Base-by-base conservation (phyloP, 1,140 invertebrate species). In the Listronotus bonariensis region DNA sequence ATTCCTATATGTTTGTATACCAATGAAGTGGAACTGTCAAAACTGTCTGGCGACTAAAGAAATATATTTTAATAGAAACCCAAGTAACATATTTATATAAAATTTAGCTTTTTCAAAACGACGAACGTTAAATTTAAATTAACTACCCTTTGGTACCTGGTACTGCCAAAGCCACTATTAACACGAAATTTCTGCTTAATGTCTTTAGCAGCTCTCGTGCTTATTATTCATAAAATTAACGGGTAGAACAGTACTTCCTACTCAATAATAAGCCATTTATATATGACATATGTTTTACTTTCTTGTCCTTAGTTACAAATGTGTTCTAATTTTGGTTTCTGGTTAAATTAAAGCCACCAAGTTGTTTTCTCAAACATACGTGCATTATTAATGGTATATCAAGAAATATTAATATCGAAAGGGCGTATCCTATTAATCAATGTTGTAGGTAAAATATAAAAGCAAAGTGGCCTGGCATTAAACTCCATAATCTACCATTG, bases 271-370 rank as follows among this genome's bases (percentile, higher is more conserved):
- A 60, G 18, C 57, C 34, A 60, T 60, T 60, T 60, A 49, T 62
- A 53, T 45, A 45, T 62, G 59, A 53, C 51, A 62, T 17, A 42
- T 32, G 15, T 53, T 48, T 53, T 62, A 52, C 59, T 62, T 62
- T 62, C 59, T 62, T 62, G 59, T 62, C 59, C 48, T 43, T 53
- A 18, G 20, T 62, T 62, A 62, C 51, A 62, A 62, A 62, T 62
- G 59, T 43, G 49, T 62, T 62, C 59, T 62, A 62, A 62, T 62
- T 62, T 31, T 62, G 59, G 48, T 31, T 31, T 43, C 38, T 62
- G 59, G 59, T 62, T 36, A 62, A 62, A 62, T 62, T 20, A 62
- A 49, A 62, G 48, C 51, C 49, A 53, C 59, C 49, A 49, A 51
- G 15, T 14, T n/a, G 3, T 26, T 45, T 62, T 54, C 26, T 48